A percentile compares a stretch with the other conserved stretches of the same genome.
These are phyloP conservation scores for Mayetiola destructor DNA, from an alignment of 2,888 invertebrate genomes.

Conservation along the genomic window DNA sequence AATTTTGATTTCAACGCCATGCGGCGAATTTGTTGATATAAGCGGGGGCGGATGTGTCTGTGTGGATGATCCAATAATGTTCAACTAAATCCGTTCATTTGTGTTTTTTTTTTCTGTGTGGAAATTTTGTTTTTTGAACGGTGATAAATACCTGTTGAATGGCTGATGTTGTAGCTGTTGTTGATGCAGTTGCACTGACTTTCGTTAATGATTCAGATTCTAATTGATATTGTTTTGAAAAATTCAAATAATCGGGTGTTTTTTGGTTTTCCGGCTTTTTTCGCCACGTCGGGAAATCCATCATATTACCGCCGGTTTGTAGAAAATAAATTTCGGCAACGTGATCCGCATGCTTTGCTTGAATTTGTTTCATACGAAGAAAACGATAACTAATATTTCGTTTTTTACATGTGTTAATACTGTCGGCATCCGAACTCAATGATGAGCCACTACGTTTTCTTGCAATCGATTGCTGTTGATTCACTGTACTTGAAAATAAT, in stretches of 20 bases:
- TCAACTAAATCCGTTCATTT: neutral
- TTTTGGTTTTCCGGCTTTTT: slow-evolving; percentile 45
- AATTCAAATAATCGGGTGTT: slow-evolving; percentile 56
- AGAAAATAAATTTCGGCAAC: slow-evolving; percentile 76
- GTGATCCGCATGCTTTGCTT: slow-evolving; percentile 53
- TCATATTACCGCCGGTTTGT: slow-evolving; percentile 72
- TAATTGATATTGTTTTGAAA: slow-evolving; percentile 57
- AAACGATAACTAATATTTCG: neutral
- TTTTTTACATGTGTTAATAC: slow-evolving; percentile 2
- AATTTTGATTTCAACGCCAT: slow-evolving; percentile 42
- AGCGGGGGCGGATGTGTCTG: slow-evolving; percentile 4
- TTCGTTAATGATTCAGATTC: slow-evolving; percentile 44
- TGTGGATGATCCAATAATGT: neutral
- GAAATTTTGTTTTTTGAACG: neutral
- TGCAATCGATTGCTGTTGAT: slow-evolving; percentile 19
- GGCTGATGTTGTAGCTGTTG: neutral
- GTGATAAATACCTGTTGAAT: neutral
- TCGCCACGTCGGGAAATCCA: slow-evolving; percentile 75
- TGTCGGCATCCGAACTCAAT: neutral
- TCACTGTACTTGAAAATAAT: slow-evolving; percentile 2
- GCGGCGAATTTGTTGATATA: slow-evolving; percentile 6
- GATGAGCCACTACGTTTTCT: neutral
- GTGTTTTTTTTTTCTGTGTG: neutral
- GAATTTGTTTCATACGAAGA: neutral
- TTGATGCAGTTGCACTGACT: neutral